Evolutionary conservation across 2,797 vertebrate genomes (phyloP).

Genomic region (Danio tinwini): DNA sequence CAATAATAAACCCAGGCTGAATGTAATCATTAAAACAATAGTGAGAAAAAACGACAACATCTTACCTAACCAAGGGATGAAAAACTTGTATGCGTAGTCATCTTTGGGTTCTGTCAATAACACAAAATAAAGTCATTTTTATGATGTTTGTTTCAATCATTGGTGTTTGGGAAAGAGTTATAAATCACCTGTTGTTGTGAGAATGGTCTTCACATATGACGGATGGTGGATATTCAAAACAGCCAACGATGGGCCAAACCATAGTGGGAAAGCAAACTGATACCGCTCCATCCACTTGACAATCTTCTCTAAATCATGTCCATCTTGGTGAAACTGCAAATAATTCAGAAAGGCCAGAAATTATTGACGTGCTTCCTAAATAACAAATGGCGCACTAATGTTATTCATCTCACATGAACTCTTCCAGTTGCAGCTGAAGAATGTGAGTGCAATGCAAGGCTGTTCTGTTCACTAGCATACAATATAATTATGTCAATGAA

Average conservation of each 20-base stretch:
- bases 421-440: neutral
- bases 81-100: slow-evolving; percentile 70
- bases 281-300: slow-evolving; percentile 74
- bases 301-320: slow-evolving; percentile 62
- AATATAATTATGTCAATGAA: slow-evolving; percentile 4
- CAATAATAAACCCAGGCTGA: neutral
- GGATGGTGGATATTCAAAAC: slow-evolving; percentile 83
- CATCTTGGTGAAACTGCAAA: slow-evolving; percentile 75
- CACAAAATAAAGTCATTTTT: neutral
- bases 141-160: neutral
- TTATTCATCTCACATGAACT: neutral
- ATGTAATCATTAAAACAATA: neutral
- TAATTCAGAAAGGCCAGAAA: neutral
- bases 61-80: slow-evolving; percentile 80
- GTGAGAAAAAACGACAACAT: neutral
- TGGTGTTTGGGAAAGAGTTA: neutral
- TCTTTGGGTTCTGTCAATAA: slow-evolving; percentile 78
- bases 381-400: neutral
- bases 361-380: neutral
- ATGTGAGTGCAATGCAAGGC: slow-evolving; percentile 24
- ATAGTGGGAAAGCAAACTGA: slow-evolving; percentile 80
- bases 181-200: slow-evolving; percentile 75
- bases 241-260: slow-evolving; percentile 79
- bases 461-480: slow-evolving; percentile 14
- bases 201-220: slow-evolving; percentile 84